These are phyloP conservation scores for Eupelmus urozonus DNA, from an alignment of 2,888 invertebrate species.

Conservation along the genomic window DNA sequence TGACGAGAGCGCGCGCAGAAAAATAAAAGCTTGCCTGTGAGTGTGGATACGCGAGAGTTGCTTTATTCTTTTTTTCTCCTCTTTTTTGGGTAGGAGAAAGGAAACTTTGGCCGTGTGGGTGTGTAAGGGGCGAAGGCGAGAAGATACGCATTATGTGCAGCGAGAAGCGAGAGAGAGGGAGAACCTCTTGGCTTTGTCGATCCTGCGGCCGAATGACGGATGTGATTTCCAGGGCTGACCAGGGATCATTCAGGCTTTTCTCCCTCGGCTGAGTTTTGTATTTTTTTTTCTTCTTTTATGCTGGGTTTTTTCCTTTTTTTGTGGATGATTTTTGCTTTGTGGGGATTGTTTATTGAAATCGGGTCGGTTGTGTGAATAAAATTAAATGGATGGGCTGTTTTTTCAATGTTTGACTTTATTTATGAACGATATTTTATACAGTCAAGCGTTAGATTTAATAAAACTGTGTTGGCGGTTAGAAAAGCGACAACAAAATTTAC, in stretches of 20 bases:
- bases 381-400: too few species aligned
- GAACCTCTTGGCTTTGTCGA: constrained; percentile 42
- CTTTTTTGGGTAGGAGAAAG: constrained; percentile 13
- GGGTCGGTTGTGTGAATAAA: constrained; percentile 17
- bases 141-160: constrained; percentile 18
- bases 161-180: too few species aligned
- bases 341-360: too few species aligned
- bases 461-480: too few species aligned
- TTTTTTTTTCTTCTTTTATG: not conserved
- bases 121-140: not conserved
- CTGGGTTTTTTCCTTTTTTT: not conserved
- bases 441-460: too few species aligned
- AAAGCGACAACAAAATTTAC: too few species aligned
- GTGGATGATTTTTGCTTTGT: constrained; percentile 16
- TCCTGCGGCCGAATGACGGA: constrained; percentile 48
- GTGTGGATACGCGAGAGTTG: too few species aligned
- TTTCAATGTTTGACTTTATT: too few species aligned
- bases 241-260: constrained; percentile 14
- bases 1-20: not conserved
- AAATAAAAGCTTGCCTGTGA: constrained; percentile 34
- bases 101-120: constrained; percentile 35
- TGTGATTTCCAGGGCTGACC: constrained; percentile 43
- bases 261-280: not conserved
- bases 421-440: too few species aligned
- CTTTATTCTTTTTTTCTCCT: not conserved